Percentiles rank a stretch among this genome's conserved stretches.
Conservation (phyloP, 1,140 invertebrate genomes). For the Leguminivora glycinivorella region DNA sequence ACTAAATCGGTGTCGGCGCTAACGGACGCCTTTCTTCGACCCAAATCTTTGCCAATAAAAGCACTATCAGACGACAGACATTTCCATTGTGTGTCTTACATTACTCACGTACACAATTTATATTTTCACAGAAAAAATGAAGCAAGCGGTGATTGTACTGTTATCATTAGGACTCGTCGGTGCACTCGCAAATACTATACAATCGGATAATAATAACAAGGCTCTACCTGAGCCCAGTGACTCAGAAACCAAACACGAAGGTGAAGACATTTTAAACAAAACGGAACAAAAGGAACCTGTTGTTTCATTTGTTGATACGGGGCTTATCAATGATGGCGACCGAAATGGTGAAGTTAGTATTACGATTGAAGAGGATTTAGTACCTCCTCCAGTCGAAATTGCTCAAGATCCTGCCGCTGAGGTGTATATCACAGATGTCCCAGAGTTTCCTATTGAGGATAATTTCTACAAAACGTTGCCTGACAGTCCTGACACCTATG, state of each 20-base stretch:
- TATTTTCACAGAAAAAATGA: conserved; percentile 64
- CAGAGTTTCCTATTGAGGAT: not conserved
- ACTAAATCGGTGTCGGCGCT: conserved; percentile 11
- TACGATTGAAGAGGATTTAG: conserved; percentile 21
- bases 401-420: not conserved
- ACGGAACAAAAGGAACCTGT: conserved; percentile 38
- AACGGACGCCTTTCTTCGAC: conserved; percentile 60
- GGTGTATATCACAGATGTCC: not conserved
- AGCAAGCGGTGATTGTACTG: conserved; percentile 43
- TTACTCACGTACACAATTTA: conserved; percentile 7
- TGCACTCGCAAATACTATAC: conserved; percentile 42
- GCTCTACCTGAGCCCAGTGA: conserved; percentile 36
- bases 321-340: conserved; percentile 22
- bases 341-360: not conserved
- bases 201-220: conserved; percentile 38
- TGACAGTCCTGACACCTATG: conserved; percentile 33
- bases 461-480: not conserved
- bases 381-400: not conserved
- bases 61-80: conserved; percentile 10
- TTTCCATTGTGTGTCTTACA: conserved; percentile 3
- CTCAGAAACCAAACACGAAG: conserved; percentile 37
- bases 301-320: conserved; percentile 18
- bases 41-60: conserved; percentile 52
- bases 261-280: conserved; percentile 33
- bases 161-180: conserved; percentile 44